These are phyloP conservation scores for Siphamia tubifer DNA, from an alignment of 2,113 vertebrate genomes.

Conservation along the genomic window DNA sequence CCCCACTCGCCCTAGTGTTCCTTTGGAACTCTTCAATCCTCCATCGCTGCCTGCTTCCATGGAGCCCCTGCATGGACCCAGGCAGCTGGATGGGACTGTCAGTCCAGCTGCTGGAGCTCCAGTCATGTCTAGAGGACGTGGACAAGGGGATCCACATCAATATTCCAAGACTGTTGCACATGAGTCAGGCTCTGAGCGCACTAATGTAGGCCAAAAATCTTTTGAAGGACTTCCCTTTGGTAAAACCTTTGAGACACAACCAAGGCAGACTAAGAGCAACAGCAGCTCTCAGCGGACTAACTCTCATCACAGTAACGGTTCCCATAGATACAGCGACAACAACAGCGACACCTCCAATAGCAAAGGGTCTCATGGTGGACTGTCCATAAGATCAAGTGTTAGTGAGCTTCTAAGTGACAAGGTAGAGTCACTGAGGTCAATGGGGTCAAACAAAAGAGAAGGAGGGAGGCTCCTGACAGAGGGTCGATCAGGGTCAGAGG, in stretches of 20 bases:
- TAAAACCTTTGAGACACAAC: conserved; percentile 23
- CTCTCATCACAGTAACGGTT: conserved; percentile 28
- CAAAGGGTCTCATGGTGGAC: conserved; percentile 26
- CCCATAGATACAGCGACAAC: conserved; percentile 38
- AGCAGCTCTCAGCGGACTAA: conserved; percentile 33
- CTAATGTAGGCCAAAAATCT: conserved; percentile 41
- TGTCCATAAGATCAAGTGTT: conserved; percentile 32
- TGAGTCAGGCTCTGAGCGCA: conserved; percentile 51
- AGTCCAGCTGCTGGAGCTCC: neutral
- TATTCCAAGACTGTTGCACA: conserved; percentile 17
- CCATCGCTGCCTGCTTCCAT: conserved; percentile 1
- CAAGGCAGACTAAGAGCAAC: neutral
- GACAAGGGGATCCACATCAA: conserved; percentile 10
- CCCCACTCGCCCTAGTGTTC: neutral
- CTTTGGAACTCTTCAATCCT: neutral
- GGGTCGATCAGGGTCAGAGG: conserved; percentile 35
- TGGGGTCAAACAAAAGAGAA: neutral
- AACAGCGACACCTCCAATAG: conserved; percentile 38
- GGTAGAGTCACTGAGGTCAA: conserved; percentile 39
- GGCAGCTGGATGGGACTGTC: neutral
- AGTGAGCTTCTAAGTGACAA: conserved; percentile 56
- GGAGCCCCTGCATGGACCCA: conserved; percentile 2
- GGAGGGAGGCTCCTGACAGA: neutral
- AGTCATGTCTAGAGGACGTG: neutral
- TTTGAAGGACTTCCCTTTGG: conserved; percentile 15